These are phyloP conservation scores for Watersipora subatra DNA, from an alignment of 1,140 invertebrate species.

Conservation along the genomic window DNA sequence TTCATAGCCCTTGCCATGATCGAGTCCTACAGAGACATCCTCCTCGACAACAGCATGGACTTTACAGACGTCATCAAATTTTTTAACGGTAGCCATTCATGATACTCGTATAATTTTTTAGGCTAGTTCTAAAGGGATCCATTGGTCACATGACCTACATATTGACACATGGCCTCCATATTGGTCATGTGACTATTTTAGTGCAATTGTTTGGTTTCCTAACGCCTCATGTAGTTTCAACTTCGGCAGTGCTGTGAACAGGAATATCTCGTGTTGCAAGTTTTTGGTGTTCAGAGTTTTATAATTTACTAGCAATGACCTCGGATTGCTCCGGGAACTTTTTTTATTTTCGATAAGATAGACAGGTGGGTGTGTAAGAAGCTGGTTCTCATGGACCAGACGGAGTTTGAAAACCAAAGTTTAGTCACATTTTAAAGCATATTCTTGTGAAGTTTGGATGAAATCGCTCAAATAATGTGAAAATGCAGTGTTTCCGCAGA, in stretches of 20 bases:
- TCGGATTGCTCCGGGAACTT: no score
- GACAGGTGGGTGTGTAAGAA: no score
- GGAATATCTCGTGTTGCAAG: not conserved
- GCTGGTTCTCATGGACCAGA: no score
- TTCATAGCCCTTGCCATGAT: constrained; percentile 82
- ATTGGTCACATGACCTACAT: not conserved
- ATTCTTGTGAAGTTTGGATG: no score
- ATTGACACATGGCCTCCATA: constrained; percentile 2
- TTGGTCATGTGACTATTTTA: constrained; percentile 1
- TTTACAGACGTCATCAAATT: constrained; percentile 96
- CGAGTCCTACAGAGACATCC: constrained; percentile 82
- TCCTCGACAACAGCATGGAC: constrained; percentile 86
- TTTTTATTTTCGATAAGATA: no score
- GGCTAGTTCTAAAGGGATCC: no score
- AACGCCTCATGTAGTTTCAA: not conserved
- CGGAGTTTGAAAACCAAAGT: no score
- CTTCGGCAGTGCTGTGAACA: not conserved
- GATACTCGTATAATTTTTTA: not conserved
- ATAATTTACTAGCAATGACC: no score
- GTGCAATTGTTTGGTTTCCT: not conserved
- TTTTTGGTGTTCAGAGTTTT: no score
- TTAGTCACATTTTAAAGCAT: no score
- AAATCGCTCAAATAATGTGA: no score
- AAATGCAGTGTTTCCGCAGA: no score
- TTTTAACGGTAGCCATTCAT: constrained; percentile 64